phyloP scores from a whole-genome alignment of 2,888 invertebrate species.

The Blastobasis lacticolella region DNA sequence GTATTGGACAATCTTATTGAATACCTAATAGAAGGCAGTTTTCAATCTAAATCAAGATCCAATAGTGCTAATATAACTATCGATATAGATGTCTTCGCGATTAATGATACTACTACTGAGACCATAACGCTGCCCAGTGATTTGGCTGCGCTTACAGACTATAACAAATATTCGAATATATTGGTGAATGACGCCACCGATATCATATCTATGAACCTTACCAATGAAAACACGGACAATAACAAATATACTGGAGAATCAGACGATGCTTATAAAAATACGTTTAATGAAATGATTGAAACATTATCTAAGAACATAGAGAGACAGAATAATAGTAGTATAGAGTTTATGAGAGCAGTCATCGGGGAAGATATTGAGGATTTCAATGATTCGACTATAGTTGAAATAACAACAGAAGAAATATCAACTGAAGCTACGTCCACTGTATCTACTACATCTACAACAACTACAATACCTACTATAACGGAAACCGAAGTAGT shows the following conservation, averaged over 20 bases:
- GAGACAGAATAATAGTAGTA: constrained; percentile 41
- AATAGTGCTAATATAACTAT: constrained; percentile 1
- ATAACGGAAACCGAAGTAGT: neutral
- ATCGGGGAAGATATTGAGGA: constrained; percentile 11
- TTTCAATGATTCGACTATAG: too few species aligned
- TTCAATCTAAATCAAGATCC: constrained; percentile 15
- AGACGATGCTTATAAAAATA: constrained; percentile 18
- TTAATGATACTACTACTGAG: constrained; percentile 1
- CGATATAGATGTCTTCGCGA: constrained; percentile 1
- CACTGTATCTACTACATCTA: constrained; percentile 1
- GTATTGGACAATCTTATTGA: constrained; percentile 46
- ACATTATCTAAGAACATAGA: constrained; percentile 42
- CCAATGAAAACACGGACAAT: constrained; percentile 27
- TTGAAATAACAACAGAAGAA: neutral
- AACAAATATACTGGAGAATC: constrained; percentile 12
- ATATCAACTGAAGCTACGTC: constrained; percentile 9
- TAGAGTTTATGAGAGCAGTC: constrained; percentile 33
- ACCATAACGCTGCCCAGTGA: neutral
- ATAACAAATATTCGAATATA: constrained; percentile 1
- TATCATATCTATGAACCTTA: constrained; percentile 19
- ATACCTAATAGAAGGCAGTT: constrained; percentile 38
- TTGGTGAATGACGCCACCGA: constrained; percentile 16
- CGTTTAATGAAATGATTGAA: constrained; percentile 33
- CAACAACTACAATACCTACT: neutral
- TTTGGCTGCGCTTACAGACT: constrained; percentile 1